Evolutionary conservation across 2,888 invertebrate genomes (phyloP), one percentile per base, ranked within the genome.

Genomic region (Eupelmus urozonus): DNA sequence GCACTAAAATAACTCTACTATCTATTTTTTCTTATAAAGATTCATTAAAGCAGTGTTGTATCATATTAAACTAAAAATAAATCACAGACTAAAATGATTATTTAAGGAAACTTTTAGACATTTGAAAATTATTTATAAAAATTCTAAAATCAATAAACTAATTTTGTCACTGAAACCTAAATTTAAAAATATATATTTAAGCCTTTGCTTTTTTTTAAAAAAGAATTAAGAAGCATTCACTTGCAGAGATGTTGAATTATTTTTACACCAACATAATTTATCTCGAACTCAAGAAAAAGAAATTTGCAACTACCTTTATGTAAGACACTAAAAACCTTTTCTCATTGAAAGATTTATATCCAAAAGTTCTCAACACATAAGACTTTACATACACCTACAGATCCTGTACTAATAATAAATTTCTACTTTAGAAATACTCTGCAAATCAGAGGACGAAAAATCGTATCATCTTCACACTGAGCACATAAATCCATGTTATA

Each of bases 1-100:
- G 9, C n/a, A 67, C 66, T 23, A 67, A 76, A 76, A 76, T 76
- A 76, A 63, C 62, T 63, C 29, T 45, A 45, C 59, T 62, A 49
- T 42, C 62, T 69, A 62, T 70, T 76, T 69, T 70, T 69, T 66
- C 57, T 27, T 55, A 1, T 34, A 7, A 72, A 51, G 63, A 72
- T 51, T 60, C 34, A 29, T 40, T 27, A 25, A 45, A 57, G 27
- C 42, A 53, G n/a, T 42, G 23, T 42, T 23, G 16, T 25, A 57
- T 18, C 3, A 5, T 20, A n/a, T 3, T 7, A 34, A 42, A 42
- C 20, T 16, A 62, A 42, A 62, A 62, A 62, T 62, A 62, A 62
- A 42, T 42, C 34, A 5, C 42, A 13, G 20, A 23, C 13, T 18
- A 62, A 20, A 62, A 11, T 23, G 2, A 29, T 20, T n/a, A 23